Percentiles rank a stretch among this genome's conserved stretches.
phyloP scores from a whole-genome alignment of 2,888 invertebrate genomes.

The Chromoteleia sp. region DNA sequence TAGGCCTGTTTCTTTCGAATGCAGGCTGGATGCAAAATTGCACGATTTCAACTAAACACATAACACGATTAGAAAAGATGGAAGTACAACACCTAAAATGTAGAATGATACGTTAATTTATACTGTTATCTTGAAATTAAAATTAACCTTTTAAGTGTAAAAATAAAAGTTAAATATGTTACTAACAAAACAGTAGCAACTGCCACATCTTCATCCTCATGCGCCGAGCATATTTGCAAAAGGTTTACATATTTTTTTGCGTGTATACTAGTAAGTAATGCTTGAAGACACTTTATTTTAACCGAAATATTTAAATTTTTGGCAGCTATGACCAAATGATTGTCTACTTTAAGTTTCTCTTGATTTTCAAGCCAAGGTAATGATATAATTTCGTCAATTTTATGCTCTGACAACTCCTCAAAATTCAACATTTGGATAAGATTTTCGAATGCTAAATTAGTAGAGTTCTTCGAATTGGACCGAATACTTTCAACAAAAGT shows the following conservation, averaged over 20 bases:
- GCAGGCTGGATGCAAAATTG: constrained; percentile 78
- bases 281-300: constrained; percentile 77
- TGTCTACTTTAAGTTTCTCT: constrained; percentile 70
- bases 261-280: constrained; percentile 75
- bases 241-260: constrained; percentile 76
- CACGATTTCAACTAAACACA: constrained; percentile 75
- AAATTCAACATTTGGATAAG: constrained; percentile 77
- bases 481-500: constrained; percentile 69
- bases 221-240: constrained; percentile 74
- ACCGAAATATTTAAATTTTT: constrained; percentile 75
- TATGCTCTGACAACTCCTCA: constrained; percentile 73
- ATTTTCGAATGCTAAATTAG: constrained; percentile 75
- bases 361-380: constrained; percentile 75
- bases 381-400: constrained; percentile 77
- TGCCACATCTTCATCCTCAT: constrained; percentile 74
- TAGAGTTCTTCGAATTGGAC: constrained; percentile 66
- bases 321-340: constrained; percentile 72
- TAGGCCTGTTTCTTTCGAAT: constrained; percentile 71
- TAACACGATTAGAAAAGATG: constrained; percentile 70
- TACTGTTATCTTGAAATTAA: no score
- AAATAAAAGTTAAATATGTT: no score
- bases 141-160: no score
- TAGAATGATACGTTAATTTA: no score
- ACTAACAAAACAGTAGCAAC: constrained; percentile 78
- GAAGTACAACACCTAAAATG: constrained; percentile 72